A percentile compares a stretch with the other conserved stretches of the same genome.
phyloP scores from a whole-genome alignment of 1,140 invertebrate genomes.

The Telenomus remus region DNA sequence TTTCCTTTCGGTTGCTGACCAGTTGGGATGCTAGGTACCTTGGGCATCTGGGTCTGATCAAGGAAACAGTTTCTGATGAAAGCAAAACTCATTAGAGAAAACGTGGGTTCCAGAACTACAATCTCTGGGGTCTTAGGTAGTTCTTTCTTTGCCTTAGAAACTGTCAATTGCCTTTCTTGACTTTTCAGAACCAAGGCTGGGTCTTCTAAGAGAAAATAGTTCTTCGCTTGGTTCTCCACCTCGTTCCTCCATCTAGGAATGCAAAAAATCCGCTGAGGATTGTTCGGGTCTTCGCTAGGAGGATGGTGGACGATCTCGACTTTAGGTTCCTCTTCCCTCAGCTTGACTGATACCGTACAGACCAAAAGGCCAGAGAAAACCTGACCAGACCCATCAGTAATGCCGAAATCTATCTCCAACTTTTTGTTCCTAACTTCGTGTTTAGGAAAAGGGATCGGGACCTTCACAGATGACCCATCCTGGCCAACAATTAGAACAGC shows the following conservation, averaged over 20 bases:
- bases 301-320: slow-evolving; percentile 47
- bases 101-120: slow-evolving; percentile 65
- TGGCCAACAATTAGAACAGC: slow-evolving; percentile 60
- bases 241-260: slow-evolving; percentile 41
- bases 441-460: slow-evolving; percentile 69
- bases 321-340: slow-evolving; percentile 30
- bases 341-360: slow-evolving; percentile 63
- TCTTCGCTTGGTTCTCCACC: slow-evolving; percentile 33
- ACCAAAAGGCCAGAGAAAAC: slow-evolving; percentile 64
- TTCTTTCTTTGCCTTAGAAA: slow-evolving; percentile 30
- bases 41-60: slow-evolving; percentile 56
- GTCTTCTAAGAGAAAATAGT: slow-evolving; percentile 65
- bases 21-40: slow-evolving; percentile 39
- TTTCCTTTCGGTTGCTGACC: slow-evolving; percentile 54
- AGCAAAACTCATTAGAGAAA: slow-evolving; percentile 65
- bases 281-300: slow-evolving; percentile 68
- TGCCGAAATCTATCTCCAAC: slow-evolving; percentile 69
- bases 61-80: slow-evolving; percentile 61
- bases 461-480: slow-evolving; percentile 50
- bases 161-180: not conserved
- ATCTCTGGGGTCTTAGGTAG: slow-evolving; percentile 59
- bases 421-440: slow-evolving; percentile 61
- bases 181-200: slow-evolving; percentile 52
- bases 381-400: slow-evolving; percentile 47
- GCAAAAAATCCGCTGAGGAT: slow-evolving; percentile 64